Percentiles rank a stretch among this genome's conserved stretches.
phyloP scores from a whole-genome alignment of 2,797 vertebrate genomes.

The Gymnothorax javanicus region DNA sequence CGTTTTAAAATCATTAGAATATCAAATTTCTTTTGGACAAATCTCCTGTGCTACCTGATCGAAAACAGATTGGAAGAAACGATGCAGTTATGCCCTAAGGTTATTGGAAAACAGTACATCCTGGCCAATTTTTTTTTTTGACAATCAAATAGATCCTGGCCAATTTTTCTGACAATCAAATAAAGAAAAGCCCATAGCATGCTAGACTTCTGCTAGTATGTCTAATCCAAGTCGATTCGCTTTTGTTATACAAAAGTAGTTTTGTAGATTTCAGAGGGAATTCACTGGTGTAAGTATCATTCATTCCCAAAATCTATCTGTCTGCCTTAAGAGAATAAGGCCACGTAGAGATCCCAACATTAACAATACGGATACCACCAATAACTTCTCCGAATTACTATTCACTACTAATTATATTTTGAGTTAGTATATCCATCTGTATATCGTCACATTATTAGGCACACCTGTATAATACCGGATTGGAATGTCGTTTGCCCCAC shows the following conservation, averaged over 20 bases:
- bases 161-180: neutral
- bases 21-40: neutral
- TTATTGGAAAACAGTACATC: neutral
- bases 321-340: neutral
- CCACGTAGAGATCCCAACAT: neutral
- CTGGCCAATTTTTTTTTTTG: neutral
- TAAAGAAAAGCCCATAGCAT: neutral
- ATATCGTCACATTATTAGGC: too few relatives aligned
- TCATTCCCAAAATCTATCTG: neutral
- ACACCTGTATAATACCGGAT: too few relatives aligned
- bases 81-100: neutral
- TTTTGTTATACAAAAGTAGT: neutral
- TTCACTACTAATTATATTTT: neutral
- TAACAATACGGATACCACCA: neutral
- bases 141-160: neutral
- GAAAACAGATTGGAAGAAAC: neutral
- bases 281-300: neutral
- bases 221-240: neutral
- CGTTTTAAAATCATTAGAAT: neutral
- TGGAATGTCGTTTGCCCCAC: too few relatives aligned
- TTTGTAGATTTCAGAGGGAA: neutral
- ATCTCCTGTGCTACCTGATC: constrained; percentile 1
- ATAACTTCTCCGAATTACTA: too few relatives aligned
- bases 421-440: too few relatives aligned
- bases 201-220: neutral